Evolutionary conservation across 2,797 vertebrate species (phyloP), one percentile per base, ranked within the genome.

Genomic region (Vireo griseus): DNA sequence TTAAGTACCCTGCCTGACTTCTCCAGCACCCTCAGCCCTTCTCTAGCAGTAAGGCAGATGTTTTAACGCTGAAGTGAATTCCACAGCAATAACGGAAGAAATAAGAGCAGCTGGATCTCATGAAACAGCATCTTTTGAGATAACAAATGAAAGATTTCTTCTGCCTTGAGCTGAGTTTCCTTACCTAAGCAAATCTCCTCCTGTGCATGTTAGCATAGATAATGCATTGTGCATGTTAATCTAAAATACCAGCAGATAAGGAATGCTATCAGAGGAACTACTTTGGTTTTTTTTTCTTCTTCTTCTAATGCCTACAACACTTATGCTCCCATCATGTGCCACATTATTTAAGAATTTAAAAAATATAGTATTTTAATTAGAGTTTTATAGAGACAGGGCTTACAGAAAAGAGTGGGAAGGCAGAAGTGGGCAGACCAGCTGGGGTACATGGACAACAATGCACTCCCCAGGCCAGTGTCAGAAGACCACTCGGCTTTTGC

Each of bases 71-170:
- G 69, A 81, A 59, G 29, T 81, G 67, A 88, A 94, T 93, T 90
- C 86, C 86, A 88, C 62, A 92, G 86, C 67, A 76, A 26, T 7
- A 90, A 73, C 1, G 0, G 24, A 86, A 81, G 66, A 78, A 94
- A 21, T 85, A 86, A 81, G 48, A 90, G 72, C 79, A 94, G 85
- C 66, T 86, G 94, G 74, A 88, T 88, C 73, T 93, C 90, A 91
- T 35, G 76, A 90, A 92, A 67, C 21, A 84, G 58, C 58, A 75
- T 74, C 73, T 90, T 95, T 72, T 83, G 58, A 74, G 79, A 91
- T n/a, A 80, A 72, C 35, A 69, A 84, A 63, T 45, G 62, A 72
- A 94, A 86, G 40, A 88, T 31, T 37, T 59, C 68, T 79, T 57
- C 61, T 90, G 72, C 74, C 58, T 82, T 71, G 45, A 93, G 78